Evolutionary conservation across 2,888 invertebrate species (phyloP), one percentile per base, ranked within the genome.

Genomic region (Ennomos fuscantarius): DNA sequence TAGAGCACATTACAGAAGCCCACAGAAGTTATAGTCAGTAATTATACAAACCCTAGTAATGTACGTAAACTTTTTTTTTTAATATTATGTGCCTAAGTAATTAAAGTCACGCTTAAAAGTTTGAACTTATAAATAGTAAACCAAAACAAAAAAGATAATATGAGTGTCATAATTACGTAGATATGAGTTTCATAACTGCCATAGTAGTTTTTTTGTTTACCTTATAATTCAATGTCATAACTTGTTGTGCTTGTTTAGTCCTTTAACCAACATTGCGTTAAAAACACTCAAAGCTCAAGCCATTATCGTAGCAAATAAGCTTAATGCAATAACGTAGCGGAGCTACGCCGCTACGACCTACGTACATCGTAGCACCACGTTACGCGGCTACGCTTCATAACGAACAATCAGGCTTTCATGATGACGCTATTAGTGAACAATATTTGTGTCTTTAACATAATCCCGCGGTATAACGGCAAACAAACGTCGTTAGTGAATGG

Each of bases 321-420:
- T 59, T 51, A 60, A 55, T 53, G 54, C 55, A 56, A 60, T 65
- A 51, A 47, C 45, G 53, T 47, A 50, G 57, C 33, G 40, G 52
- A 45, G 60, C 63, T 58, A 61, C 49, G 53, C 33, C 10, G 58
- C 60, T 64, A 63, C 57, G 57, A 33, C 55, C 55, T 49, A 46
- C 46, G 44, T 57, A 60, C 62, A 59, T 51, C 59, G 63, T 62
- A 67, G 64, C 62, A 62, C 69, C 63, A 55, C 59, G 63, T 57
- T 60, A 51, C 64, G 63, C 65, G 63, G 69, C 60, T 66, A 63
- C 62, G 68, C 62, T 63, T 52, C 65, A 54, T 67, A 69, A 68
- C 65, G 61, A 62, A 66, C 64, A 65, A 65, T 67, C 64, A 65
- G 57, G 59, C 59, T 66, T 59, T 65, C 57, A 60, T 63, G 62